A percentile compares a stretch with the other conserved stretches of the same genome.
phyloP scores from a whole-genome alignment of 1,140 invertebrate genomes.

The Propsilocerus akamusi region DNA sequence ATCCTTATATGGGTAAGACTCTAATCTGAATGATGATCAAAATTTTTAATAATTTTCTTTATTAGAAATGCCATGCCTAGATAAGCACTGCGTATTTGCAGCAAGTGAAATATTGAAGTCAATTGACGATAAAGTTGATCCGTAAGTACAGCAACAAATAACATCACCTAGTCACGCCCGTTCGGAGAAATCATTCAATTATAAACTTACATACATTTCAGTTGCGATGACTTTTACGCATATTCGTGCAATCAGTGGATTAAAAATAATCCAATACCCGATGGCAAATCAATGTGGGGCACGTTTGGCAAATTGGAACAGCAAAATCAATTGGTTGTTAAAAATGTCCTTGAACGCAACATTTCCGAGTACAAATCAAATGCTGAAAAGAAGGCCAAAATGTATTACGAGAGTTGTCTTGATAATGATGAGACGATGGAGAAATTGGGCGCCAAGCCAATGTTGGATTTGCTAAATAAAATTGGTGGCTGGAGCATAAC shows the following conservation, averaged over 20 bases:
- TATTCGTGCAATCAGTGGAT: conserved; percentile 91
- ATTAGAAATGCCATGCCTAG: conserved; percentile 40
- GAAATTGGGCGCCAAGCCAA: conserved; percentile 55
- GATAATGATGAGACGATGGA: conserved; percentile 86
- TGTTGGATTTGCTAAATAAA: conserved; percentile 51
- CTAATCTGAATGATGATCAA: neutral
- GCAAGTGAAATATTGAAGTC: conserved; percentile 68
- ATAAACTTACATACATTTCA: neutral
- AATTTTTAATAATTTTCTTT: neutral
- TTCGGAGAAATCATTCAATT: neutral
- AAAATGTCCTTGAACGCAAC: conserved; percentile 60
- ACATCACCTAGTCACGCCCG: no score
- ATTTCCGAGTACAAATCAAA: conserved; percentile 38
- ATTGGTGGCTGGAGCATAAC: conserved; percentile 61
- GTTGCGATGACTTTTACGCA: conserved; percentile 85
- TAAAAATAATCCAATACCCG: conserved; percentile 76
- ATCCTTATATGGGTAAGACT: neutral
- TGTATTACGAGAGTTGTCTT: conserved; percentile 86
- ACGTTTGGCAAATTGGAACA: conserved; percentile 89
- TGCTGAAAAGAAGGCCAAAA: conserved; percentile 74
- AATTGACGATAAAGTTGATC: conserved; percentile 60
- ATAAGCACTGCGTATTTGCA: conserved; percentile 67
- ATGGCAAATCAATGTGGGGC: conserved; percentile 83
- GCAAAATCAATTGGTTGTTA: conserved; percentile 81
- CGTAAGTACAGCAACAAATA: conserved; percentile 18